Conservation (phyloP, 2,113 vertebrate species). For the Parotia lawesii region DNA sequence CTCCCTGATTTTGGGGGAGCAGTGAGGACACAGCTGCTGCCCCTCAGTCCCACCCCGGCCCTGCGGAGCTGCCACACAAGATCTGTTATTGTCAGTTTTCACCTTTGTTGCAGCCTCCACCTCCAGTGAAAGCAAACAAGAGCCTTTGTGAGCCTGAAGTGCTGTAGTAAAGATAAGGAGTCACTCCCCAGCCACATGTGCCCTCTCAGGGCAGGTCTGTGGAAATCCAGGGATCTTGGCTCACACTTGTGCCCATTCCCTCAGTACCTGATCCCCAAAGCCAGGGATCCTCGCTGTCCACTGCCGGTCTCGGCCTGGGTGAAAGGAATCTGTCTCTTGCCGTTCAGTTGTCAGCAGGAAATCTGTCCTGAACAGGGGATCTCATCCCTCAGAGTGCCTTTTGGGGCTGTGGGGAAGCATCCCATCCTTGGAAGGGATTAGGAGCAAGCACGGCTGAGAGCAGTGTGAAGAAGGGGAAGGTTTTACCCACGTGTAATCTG, state of each 20-base stretch:
- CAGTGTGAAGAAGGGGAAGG: neutral
- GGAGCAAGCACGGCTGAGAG: neutral
- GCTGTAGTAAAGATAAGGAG: neutral
- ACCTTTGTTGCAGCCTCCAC: neutral
- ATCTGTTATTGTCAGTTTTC: neutral
- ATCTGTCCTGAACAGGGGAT: neutral
- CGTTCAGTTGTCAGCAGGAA: neutral
- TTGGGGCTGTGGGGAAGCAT: neutral
- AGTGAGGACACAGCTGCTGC: neutral
- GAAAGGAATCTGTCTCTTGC: neutral
- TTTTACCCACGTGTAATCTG: neutral
- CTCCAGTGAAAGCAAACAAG: neutral
- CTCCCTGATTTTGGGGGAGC: neutral
- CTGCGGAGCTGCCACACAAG: neutral
- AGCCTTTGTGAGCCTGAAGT: neutral
- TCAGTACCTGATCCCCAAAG: neutral
- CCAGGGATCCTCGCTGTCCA: fast-evolving
- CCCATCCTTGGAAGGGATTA: neutral
- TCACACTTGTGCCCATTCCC: neutral
- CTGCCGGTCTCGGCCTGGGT: neutral
- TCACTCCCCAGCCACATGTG: fast-evolving
- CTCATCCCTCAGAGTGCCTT: neutral
- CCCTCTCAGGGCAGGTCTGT: neutral
- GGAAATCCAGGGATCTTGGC: neutral
- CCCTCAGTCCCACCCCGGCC: neutral